Base-by-base conservation (phyloP, 2,888 invertebrate species). In the Leptopilina myrica region DNA sequence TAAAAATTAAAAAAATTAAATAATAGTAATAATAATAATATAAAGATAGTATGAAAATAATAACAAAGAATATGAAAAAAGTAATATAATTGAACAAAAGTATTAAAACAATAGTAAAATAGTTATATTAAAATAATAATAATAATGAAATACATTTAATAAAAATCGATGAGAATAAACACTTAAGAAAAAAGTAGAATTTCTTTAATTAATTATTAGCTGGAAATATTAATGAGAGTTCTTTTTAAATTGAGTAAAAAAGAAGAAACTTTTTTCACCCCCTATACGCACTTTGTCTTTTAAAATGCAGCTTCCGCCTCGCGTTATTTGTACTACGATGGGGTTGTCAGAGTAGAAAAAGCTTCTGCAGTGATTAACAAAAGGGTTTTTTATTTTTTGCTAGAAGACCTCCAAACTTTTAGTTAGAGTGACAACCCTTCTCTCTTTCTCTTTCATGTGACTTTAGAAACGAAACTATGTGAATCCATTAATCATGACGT, bases 401-500 rank as follows among this genome's bases (percentile, higher is more conserved):
- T 11, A 53, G 20, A 12, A 56, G 53, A 56, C 56, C 73, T 53
- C 56, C 56, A 14, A 73, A 69, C 73, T 73, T 73, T 73, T 53
- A 56, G 20, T 73, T 11, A 53, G 56, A 73, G 73, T 73, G 73
- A 73, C 49, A 73, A 33, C 56, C 33, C 56, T 73, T 56, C 73
- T 73, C 33, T 9, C 53, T 69, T 53, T 53, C 69, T 69, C n/a
- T 69, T 33, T 33, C 49, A 49, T 49, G 49, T 4, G 33, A 33
- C 53, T 49, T 33, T 56, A 33, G 56, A 53, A 73, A 33, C 56
- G 73, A 73, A 56, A 73, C 73, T 73, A 73, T 56, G 56, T 53
- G 73, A 73, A 73, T 73, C 73, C 73, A 73, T 73, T 73, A 73
- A 73, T 73, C 73, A 73, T 73, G 26, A 56, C 33, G 14, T 53